Percentiles rank a stretch among this genome's conserved stretches.
phyloP scores from a whole-genome alignment of 1,140 invertebrate genomes.

The Maniola jurtina region DNA sequence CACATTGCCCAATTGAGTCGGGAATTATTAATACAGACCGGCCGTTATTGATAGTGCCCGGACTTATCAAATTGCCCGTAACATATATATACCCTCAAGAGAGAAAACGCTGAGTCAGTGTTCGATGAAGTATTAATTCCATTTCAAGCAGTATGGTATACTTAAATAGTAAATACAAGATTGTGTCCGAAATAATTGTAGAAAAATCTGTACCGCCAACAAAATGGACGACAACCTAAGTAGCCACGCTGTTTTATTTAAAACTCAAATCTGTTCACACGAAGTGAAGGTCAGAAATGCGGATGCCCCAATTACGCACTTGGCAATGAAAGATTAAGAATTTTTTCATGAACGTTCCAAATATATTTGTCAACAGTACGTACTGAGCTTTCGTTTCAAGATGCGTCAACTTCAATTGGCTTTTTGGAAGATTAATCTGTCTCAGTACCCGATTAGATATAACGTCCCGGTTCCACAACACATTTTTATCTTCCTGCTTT shows the following conservation, averaged over 20 bases:
- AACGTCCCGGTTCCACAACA: slow-evolving; percentile 14
- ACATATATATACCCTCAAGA: too few species aligned
- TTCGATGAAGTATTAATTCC: too few species aligned
- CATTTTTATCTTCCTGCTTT: slow-evolving; percentile 8
- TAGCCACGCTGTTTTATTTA: background rate
- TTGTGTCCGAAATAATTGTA: too few species aligned
- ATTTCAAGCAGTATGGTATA: too few species aligned
- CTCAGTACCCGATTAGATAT: slow-evolving; percentile 27
- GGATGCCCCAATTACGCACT: slow-evolving; percentile 31
- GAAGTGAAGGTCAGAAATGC: slow-evolving; percentile 15
- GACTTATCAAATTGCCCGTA: too few species aligned
- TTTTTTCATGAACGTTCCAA: slow-evolving; percentile 37
- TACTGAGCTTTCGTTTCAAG: slow-evolving; percentile 38
- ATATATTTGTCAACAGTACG: slow-evolving; percentile 51
- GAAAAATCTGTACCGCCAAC: too few species aligned
- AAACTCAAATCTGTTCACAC: background rate
- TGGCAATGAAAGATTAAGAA: slow-evolving; percentile 42
- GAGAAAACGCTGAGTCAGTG: too few species aligned
- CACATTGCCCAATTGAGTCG: too few species aligned
- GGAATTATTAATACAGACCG: too few species aligned
- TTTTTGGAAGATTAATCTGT: slow-evolving; percentile 49
- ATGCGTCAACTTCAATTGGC: slow-evolving; percentile 49
- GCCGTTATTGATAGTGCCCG: too few species aligned
- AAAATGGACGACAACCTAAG: too few species aligned
- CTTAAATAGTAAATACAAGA: too few species aligned